Evolutionary conservation across 2,888 invertebrate genomes (phyloP).

Genomic region (Drosophila gaucha): DNA sequence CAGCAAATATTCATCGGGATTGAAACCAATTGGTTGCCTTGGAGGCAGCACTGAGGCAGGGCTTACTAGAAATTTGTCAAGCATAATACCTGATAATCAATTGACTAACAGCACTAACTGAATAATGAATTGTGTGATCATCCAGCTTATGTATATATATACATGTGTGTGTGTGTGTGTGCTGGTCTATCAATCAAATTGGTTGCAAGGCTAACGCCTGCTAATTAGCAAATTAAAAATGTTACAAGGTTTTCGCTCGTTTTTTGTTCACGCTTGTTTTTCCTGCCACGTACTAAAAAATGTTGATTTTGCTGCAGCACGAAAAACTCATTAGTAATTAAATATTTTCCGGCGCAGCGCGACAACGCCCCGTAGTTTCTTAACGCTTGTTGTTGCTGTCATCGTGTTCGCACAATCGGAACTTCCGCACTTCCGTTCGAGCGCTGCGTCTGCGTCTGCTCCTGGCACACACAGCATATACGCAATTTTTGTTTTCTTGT

Average conservation of each 20-base stretch:
- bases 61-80: conserved; percentile 51
- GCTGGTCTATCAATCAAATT: conserved; percentile 64
- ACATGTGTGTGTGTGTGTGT: neutral
- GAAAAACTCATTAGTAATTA: conserved; percentile 79
- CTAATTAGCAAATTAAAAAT: conserved; percentile 78
- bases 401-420: conserved; percentile 72
- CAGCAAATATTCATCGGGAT: conserved; percentile 47
- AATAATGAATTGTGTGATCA: conserved; percentile 63
- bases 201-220: conserved; percentile 41
- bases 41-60: conserved; percentile 10
- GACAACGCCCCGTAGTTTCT: conserved; percentile 75
- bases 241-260: conserved; percentile 47
- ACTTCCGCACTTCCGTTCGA: conserved; percentile 53
- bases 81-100: conserved; percentile 76
- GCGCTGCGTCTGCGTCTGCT: conserved; percentile 15
- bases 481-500: conserved; percentile 62
- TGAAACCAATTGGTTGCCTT: conserved; percentile 46
- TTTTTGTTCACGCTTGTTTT: conserved; percentile 9
- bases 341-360: conserved; percentile 72
- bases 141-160: neutral
- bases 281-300: conserved; percentile 60
- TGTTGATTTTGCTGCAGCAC: conserved; percentile 62
- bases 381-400: conserved; percentile 36
- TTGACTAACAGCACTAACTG: conserved; percentile 63
- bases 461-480: conserved; percentile 62